Base-by-base conservation (phyloP, 2,888 invertebrate species). In the Mylabris sibirica region DNA sequence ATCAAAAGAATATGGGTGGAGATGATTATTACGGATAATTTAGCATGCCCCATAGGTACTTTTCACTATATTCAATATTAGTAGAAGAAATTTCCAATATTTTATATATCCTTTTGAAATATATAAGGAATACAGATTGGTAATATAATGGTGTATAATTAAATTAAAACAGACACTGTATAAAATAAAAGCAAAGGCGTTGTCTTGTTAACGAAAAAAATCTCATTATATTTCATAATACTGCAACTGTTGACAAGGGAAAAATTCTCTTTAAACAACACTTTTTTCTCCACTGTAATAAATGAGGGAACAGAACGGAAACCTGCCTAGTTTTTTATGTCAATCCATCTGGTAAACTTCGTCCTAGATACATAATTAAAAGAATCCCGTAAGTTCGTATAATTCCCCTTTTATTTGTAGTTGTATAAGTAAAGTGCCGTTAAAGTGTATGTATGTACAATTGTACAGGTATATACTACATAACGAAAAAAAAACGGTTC, bases 271-370 rank as follows among this genome's bases (percentile, higher is more conserved):
- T 41, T 41, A 14, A 11, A 11, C 41, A 41, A 14, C 14, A 41
- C n/a, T n/a, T 44, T n/a, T 44, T 17, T 44, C n/a, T n/a, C 2
- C 5, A n/a, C n/a, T 17, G 2, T 12, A 11, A 12, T 3, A 34
- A 38, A 3, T 11, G 44, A 17, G n/a, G 44, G n/a, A 44, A 5
- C 6, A 44, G n/a, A 17, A 44, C 44, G 44, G 17, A 44, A 44
- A 44, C 44, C 44, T 44, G 44, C 17, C n/a, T 44, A 44, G 44
- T 44, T 44, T 44, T 44, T 44, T n/a, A 44, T 44, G 44, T 44
- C 44, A 44, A 44, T 44, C n/a, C 44, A 44, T 44, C 44, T 44
- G 44, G 44, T 44, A 44, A 44, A 44, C 44, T 44, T 44, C 44
- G 44, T 44, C 44, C 44, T 44, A 44, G 44, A 44, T 44, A 44